These are phyloP conservation scores for Aleadryas rufinucha DNA, from an alignment of 2,113 vertebrate genomes.

Conservation along the genomic window DNA sequence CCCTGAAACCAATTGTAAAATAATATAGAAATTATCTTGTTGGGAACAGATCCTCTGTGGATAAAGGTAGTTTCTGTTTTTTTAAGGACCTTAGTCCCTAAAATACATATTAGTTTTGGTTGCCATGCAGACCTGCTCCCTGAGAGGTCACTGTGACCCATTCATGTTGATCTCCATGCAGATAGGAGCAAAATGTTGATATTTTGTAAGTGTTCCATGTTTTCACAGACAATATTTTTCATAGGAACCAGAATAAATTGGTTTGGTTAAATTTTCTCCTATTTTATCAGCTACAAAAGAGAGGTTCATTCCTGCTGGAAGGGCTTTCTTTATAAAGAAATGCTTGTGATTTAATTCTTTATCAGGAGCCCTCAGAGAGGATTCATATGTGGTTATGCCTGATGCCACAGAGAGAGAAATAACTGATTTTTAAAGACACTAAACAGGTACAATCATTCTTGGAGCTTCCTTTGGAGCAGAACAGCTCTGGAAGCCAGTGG, in stretches of 20 bases:
- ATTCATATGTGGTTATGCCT: background rate
- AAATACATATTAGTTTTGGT: background rate
- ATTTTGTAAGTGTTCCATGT: constrained; percentile 17
- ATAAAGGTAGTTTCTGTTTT: background rate
- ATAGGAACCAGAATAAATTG: background rate
- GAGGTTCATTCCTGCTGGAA: background rate
- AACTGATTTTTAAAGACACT: background rate
- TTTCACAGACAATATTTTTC: constrained; percentile 25
- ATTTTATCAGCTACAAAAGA: background rate
- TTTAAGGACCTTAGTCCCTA: background rate
- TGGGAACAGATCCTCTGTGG: background rate
- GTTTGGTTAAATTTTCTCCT: background rate
- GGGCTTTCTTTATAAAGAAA: background rate
- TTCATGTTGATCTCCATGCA: background rate
- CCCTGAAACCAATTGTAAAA: background rate
- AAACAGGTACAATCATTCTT: background rate
- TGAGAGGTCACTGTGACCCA: constrained; percentile 42
- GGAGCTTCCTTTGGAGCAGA: background rate
- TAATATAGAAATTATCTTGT: background rate
- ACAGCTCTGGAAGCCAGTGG: background rate
- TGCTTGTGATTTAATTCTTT: background rate
- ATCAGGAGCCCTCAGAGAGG: background rate
- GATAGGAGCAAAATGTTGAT: constrained; percentile 9
- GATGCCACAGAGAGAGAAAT: background rate
- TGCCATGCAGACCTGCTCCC: constrained; percentile 23